Conservation (phyloP, 2,113 vertebrate species). For the Microcebus jonahi region DNA sequence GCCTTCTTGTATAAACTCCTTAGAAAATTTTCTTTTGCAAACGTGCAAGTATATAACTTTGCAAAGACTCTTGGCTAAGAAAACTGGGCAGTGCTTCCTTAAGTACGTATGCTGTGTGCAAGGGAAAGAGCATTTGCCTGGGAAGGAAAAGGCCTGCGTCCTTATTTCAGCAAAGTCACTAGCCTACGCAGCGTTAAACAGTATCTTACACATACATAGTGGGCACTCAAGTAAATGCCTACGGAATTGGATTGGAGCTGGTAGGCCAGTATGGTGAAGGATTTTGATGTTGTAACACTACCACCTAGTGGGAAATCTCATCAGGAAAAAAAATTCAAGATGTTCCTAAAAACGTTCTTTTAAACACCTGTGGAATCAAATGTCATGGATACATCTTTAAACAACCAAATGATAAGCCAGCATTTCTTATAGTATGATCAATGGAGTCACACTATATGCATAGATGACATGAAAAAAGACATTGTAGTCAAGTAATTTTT, state of each 20-base stretch:
- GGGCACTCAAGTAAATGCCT: background rate
- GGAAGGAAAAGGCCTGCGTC: background rate
- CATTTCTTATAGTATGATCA: background rate
- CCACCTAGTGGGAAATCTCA: constrained; percentile 72
- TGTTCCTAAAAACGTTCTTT: background rate
- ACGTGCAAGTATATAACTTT: background rate
- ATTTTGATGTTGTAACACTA: constrained; percentile 61
- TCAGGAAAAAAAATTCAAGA: background rate
- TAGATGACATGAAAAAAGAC: background rate
- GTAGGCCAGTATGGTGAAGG: background rate
- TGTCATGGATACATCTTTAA: background rate
- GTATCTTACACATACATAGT: background rate
- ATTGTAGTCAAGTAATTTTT: background rate
- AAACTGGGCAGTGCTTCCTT: background rate
- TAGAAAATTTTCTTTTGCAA: background rate
- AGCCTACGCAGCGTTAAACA: background rate
- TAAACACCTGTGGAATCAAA: constrained; percentile 1
- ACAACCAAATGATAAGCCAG: background rate
- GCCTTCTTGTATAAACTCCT: background rate
- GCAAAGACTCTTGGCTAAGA: background rate
- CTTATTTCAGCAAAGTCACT: background rate
- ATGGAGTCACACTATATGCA: background rate
- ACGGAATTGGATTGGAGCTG: background rate
- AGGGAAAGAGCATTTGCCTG: background rate
- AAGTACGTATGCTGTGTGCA: background rate